Percentiles rank a stretch among this genome's conserved stretches.
Conservation (phyloP, 1,140 invertebrate species). For the Achatina immaculata region DNA sequence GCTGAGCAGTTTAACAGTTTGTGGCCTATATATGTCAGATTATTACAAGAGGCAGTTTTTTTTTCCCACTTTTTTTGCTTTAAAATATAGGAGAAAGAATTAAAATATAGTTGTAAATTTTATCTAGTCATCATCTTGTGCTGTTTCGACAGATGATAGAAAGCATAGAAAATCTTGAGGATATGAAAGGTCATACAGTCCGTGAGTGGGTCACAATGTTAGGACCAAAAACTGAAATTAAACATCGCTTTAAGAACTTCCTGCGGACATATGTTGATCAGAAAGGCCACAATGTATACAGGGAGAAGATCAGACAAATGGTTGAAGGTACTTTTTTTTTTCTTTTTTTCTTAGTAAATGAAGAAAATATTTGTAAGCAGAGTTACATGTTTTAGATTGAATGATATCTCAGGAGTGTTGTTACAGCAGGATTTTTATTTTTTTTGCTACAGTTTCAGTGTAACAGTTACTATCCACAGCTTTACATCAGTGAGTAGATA, state of each 20-base stretch:
- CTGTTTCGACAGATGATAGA: constrained; percentile 82
- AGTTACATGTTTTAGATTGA: too few species aligned
- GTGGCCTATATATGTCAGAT: too few species aligned
- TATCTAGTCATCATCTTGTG: neutral
- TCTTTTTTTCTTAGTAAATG: neutral
- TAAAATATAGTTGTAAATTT: neutral
- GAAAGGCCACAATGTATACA: constrained; percentile 90
- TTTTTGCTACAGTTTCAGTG: too few species aligned
- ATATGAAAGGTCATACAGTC: constrained; percentile 88
- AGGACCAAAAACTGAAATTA: constrained; percentile 95
- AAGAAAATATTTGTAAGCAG: too few species aligned
- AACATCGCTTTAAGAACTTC: constrained; percentile 96
- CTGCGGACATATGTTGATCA: constrained; percentile 89
- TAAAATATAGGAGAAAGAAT: neutral
- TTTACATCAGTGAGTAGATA: too few species aligned
- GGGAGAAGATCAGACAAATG: constrained; percentile 94
- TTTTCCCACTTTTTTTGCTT: too few species aligned
- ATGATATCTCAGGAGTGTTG: too few species aligned
- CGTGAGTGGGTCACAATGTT: constrained; percentile 97
- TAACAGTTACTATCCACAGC: too few species aligned
- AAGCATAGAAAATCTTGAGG: constrained; percentile 98
- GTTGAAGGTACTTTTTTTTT: constrained; percentile 80
- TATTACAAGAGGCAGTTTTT: too few species aligned
- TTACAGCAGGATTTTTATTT: too few species aligned
- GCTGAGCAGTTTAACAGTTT: too few species aligned